Conservation (phyloP, 37 sponge, comb jelly and placozoan genomes). For the Aplysina aerophoba region DNA sequence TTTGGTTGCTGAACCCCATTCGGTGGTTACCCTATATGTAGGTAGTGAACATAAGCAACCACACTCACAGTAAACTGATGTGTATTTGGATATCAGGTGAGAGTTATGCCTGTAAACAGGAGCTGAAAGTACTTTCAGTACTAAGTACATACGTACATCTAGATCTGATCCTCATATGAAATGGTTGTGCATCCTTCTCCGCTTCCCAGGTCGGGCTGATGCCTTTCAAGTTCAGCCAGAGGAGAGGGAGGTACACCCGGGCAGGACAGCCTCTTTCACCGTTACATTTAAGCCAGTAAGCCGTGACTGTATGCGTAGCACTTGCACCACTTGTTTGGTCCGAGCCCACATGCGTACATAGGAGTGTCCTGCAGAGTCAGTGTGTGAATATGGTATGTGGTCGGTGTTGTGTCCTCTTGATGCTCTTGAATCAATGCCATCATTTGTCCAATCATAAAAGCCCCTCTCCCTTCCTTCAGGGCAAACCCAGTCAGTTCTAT, state of each 20-base stretch:
- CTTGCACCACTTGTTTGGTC: too few species aligned
- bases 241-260: constrained; percentile 69
- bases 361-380: too few species aligned
- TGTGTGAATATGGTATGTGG: not conserved
- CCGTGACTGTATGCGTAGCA: not conserved
- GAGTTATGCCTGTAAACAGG: too few species aligned
- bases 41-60: constrained; percentile 72
- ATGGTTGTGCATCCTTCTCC: not conserved
- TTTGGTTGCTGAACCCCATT: too few species aligned
- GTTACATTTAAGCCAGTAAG: constrained; percentile 80
- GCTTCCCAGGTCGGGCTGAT: constrained; percentile 27
- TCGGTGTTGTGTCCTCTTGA: too few species aligned
- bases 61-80: constrained; percentile 62
- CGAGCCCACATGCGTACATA: too few species aligned
- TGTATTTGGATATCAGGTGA: constrained; percentile 76
- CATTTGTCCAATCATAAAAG: not conserved
- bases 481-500: constrained; percentile 59
- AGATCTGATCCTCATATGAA: too few species aligned
- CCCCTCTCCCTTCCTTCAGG: constrained; percentile 37
- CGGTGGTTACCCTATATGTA: constrained; percentile 11
- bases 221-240: constrained; percentile 68
- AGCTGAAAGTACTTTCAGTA: too few species aligned
- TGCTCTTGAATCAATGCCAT: too few species aligned
- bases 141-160: too few species aligned
- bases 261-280: constrained; percentile 69